Conservation (phyloP, 2,113 vertebrate species). For the Melanerpes formicivorus region DNA sequence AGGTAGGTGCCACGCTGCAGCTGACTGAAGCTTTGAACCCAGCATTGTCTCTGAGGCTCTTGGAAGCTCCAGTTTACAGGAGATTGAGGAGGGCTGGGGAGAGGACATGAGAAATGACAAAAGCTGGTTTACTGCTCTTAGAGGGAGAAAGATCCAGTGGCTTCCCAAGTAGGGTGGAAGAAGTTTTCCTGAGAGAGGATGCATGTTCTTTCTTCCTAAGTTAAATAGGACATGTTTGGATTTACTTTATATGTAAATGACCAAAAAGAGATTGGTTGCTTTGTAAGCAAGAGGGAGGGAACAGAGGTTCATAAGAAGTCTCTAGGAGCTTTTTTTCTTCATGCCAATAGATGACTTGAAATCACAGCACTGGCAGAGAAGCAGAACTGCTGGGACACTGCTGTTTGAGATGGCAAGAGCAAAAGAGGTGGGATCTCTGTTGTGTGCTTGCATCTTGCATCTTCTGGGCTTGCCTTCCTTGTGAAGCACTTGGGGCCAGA, state of each 20-base stretch:
- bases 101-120: background rate
- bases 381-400: background rate
- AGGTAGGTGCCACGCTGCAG: background rate
- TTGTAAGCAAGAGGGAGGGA: constrained; percentile 10
- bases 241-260: constrained; percentile 25
- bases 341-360: background rate
- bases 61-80: background rate
- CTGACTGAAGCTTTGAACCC: background rate
- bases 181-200: background rate
- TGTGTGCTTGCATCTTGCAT: rapidly evolving
- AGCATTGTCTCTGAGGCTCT: background rate
- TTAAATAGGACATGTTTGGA: background rate
- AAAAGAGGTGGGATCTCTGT: constrained; percentile 5
- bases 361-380: background rate
- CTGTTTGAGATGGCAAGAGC: background rate
- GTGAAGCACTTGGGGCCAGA: background rate
- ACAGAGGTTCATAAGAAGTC: background rate
- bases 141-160: background rate
- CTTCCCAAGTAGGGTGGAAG: background rate
- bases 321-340: background rate
- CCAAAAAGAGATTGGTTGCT: background rate
- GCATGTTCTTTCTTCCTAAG: background rate
- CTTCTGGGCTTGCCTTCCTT: background rate
- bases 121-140: background rate
- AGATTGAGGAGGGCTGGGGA: background rate